Conservation (phyloP, 2,888 invertebrate species). For the Orchestes rusci region DNA sequence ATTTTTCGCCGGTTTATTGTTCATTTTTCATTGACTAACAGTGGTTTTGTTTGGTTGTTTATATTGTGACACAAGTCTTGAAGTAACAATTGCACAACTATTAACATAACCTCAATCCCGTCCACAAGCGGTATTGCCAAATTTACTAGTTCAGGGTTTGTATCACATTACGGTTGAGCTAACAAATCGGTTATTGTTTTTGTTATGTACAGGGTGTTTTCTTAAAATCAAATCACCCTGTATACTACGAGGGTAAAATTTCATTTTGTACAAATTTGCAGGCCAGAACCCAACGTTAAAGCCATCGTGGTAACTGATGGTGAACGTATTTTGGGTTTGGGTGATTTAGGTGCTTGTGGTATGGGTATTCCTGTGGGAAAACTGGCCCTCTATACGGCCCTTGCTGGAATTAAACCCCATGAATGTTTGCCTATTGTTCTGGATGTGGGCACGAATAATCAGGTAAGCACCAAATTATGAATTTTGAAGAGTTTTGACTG, state of each 20-base stretch:
- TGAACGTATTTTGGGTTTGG: conserved; percentile 92
- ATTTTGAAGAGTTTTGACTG: no score
- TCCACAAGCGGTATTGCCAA: no score
- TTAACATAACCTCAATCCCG: no score
- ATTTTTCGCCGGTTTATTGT: conserved; percentile 1
- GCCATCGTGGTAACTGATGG: conserved; percentile 95
- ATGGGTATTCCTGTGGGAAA: conserved; percentile 99
- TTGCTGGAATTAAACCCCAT: conserved; percentile 94
- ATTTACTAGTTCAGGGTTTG: no score
- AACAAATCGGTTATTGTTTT: no score
- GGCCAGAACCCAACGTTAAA: conserved; percentile 80
- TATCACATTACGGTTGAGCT: no score
- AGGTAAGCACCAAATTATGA: conserved; percentile 46
- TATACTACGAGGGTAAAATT: no score
- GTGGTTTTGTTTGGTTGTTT: background rate
- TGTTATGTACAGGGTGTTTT: no score
- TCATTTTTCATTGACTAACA: background rate
- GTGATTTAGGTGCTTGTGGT: conserved; percentile 93
- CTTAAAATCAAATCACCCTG: no score
- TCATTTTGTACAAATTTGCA: no score
- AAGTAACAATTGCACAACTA: background rate
- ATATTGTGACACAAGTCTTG: no score
- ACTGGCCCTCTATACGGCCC: conserved; percentile 88
- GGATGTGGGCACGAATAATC: conserved; percentile 93
- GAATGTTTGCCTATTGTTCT: conserved; percentile 90